Percentiles rank a stretch among this genome's conserved stretches.
phyloP scores from a whole-genome alignment of 2,797 vertebrate genomes.

The Pteronotus mesoamericanus region DNA sequence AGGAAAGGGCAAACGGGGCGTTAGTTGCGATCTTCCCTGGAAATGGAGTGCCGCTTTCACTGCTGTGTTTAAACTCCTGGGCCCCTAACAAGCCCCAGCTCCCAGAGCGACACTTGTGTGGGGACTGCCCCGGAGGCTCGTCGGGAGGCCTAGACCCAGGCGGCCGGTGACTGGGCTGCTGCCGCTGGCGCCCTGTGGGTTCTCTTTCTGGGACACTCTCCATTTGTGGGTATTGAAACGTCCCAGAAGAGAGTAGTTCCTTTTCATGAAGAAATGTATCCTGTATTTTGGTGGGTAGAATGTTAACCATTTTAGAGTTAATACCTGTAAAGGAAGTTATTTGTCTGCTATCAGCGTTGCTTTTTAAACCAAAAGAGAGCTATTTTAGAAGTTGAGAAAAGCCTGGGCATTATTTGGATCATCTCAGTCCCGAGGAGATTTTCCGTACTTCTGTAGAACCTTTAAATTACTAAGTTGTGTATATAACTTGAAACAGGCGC shows the following conservation, averaged over 20 bases:
- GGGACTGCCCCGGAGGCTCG: not conserved
- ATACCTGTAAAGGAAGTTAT: not conserved
- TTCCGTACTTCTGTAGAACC: not conserved
- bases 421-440: not conserved
- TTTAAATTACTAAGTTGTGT: not conserved
- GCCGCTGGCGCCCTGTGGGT: not conserved
- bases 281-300: slow-evolving; percentile 13
- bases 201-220: not conserved
- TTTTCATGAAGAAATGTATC: not conserved
- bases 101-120: not conserved
- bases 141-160: not conserved
- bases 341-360: not conserved
- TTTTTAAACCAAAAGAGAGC: not conserved
- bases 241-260: not conserved
- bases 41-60: not conserved
- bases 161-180: not conserved
- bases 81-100: not conserved
- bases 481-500: not conserved
- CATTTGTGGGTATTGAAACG: not conserved
- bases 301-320: not conserved
- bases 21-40: not conserved
- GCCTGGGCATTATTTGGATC: not conserved
- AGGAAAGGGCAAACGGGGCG: not conserved
- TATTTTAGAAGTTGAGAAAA: not conserved
- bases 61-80: not conserved